Conservation (phyloP, 2,888 invertebrate species). For the Drosophila siamana region DNA sequence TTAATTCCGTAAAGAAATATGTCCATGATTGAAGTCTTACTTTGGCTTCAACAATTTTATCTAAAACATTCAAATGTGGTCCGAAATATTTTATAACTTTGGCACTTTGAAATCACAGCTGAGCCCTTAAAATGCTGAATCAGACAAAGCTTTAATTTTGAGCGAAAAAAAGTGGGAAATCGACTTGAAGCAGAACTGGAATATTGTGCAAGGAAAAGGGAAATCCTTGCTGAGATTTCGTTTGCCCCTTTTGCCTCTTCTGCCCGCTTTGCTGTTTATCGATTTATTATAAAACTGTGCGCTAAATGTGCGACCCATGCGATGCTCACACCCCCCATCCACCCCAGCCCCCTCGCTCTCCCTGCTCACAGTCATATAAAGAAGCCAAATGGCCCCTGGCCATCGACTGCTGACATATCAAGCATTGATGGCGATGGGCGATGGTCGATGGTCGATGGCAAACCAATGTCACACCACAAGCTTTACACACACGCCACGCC, state of each 20-base stretch:
- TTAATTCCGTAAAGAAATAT: too few relatives aligned
- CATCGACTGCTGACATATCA: conserved; percentile 73
- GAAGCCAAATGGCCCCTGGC: conserved; percentile 23
- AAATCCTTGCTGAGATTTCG: conserved; percentile 51
- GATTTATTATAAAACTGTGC: conserved; percentile 72
- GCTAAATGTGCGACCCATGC: conserved; percentile 53
- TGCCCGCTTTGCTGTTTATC: conserved; percentile 53
- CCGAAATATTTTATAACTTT: conserved; percentile 5
- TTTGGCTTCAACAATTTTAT: too few relatives aligned
- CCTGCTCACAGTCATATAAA: neutral
- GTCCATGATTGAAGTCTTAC: too few relatives aligned
- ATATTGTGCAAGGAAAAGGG: conserved; percentile 16
- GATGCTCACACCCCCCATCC: conserved; percentile 38
- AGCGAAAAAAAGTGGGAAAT: conserved; percentile 2
- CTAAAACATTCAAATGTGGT: too few relatives aligned
- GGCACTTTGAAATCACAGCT: conserved; percentile 15
- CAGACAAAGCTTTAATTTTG: conserved; percentile 16
- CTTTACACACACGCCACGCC: conserved; percentile 54
- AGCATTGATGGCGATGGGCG: conserved; percentile 62
- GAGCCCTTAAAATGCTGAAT: conserved; percentile 25
- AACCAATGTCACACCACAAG: conserved; percentile 66
- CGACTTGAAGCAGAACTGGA: neutral
- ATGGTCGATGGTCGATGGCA: conserved; percentile 27
- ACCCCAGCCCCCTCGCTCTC: neutral
- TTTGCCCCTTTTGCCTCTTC: conserved; percentile 23